Percentiles rank a stretch among this genome's conserved stretches.
phyloP scores from a whole-genome alignment of 2,888 invertebrate species.

The Agonopterix subpropinquella region DNA sequence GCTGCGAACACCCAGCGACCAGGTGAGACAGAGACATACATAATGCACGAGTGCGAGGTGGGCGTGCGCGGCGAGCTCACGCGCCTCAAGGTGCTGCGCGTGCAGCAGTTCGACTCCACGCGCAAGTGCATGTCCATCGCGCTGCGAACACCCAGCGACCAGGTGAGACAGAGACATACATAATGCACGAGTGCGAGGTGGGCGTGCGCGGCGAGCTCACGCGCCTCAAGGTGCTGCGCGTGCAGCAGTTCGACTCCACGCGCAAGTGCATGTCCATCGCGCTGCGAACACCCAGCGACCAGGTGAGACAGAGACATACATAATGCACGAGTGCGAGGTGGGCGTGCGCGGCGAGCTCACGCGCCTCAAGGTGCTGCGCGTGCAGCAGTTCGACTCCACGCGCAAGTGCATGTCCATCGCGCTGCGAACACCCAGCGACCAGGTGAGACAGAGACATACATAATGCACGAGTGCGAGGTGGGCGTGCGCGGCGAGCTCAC shows the following conservation, averaged over 20 bases:
- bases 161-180: conserved; percentile 17
- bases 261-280: conserved; percentile 99
- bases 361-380: conserved; percentile 72
- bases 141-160: conserved; percentile 78
- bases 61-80: conserved; percentile 79
- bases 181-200: conserved; percentile 83
- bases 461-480: conserved; percentile 83
- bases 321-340: conserved; percentile 83
- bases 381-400: conserved; percentile 94
- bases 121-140: conserved; percentile 99
- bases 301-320: conserved; percentile 17
- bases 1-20: conserved; percentile 78
- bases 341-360: conserved; percentile 79
- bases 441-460: conserved; percentile 17
- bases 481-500: conserved; percentile 79
- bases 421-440: conserved; percentile 78
- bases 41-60: conserved; percentile 83
- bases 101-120: conserved; percentile 94
- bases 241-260: conserved; percentile 94
- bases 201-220: conserved; percentile 79
- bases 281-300: conserved; percentile 78
- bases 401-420: conserved; percentile 99
- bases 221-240: conserved; percentile 72
- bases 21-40: conserved; percentile 17
- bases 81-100: conserved; percentile 72